Evolutionary conservation across 1,140 invertebrate genomes (phyloP).

Genomic region (Heliconius congener): DNA sequence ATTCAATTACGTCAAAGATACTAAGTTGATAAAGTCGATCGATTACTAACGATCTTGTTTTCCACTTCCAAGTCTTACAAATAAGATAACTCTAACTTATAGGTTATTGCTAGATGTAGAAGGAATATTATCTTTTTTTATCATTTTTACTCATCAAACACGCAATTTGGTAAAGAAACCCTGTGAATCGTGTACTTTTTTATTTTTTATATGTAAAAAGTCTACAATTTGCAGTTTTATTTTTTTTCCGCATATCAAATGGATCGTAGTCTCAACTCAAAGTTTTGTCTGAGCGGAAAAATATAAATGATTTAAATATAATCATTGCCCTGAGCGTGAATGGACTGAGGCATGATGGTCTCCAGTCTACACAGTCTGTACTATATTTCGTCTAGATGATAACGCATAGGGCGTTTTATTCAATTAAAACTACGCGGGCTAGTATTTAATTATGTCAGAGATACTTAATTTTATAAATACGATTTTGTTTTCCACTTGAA

Average conservation of each 20-base stretch:
- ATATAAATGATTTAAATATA: too few relatives aligned
- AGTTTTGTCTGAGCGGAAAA: too few relatives aligned
- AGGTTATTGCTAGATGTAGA: neutral
- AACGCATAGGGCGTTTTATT: conserved; percentile 21
- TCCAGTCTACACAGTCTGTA: neutral
- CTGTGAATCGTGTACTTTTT: too few relatives aligned
- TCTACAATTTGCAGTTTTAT: neutral
- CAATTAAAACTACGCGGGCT: conserved; percentile 36
- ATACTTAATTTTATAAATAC: conserved; percentile 26
- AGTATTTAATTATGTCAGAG: conserved; percentile 40
- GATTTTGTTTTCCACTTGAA: conserved; percentile 14
- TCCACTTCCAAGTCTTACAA: neutral
- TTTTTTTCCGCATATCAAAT: too few relatives aligned
- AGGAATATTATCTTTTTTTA: too few relatives aligned
- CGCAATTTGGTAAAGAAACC: too few relatives aligned
- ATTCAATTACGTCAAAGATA: conserved; percentile 41
- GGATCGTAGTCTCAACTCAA: too few relatives aligned
- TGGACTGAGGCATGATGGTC: neutral
- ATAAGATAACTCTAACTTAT: neutral
- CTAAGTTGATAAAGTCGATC: conserved; percentile 30
- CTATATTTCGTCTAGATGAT: conserved; percentile 24
- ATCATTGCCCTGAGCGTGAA: too few relatives aligned
- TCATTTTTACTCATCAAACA: too few relatives aligned
- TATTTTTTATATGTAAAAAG: neutral
- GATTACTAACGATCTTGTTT: conserved; percentile 32